These are phyloP conservation scores for Mormyrus lacerda DNA, from an alignment of 2,113 vertebrate genomes.

Conservation along the genomic window DNA sequence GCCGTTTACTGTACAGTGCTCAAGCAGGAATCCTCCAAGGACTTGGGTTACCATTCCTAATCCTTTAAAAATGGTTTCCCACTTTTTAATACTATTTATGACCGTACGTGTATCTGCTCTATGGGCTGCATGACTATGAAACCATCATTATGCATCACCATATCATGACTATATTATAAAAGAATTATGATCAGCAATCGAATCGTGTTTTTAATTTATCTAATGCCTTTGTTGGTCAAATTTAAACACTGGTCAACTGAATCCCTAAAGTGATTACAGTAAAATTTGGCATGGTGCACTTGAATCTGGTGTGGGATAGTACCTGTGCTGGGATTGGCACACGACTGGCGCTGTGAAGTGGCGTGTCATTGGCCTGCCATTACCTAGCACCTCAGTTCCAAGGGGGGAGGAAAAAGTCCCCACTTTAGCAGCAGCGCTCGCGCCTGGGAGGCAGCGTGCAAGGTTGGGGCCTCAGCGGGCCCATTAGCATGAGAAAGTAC, in stretches of 20 bases:
- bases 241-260: not conserved
- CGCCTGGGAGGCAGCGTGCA: constrained; percentile 15
- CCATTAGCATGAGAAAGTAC: constrained; percentile 79
- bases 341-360: not conserved
- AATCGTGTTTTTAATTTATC: not conserved
- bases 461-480: constrained; percentile 1
- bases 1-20: not conserved
- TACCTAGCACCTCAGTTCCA: not conserved
- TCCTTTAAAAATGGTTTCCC: not conserved
- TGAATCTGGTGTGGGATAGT: not conserved
- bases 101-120: not conserved
- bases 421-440: not conserved
- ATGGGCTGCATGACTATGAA: not conserved
- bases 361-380: not conserved
- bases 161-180: not conserved
- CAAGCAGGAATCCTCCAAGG: not conserved
- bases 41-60: not conserved
- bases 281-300: not conserved
- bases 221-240: not conserved
- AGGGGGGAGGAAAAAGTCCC: not conserved
- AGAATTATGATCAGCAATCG: not conserved
- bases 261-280: not conserved
- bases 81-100: not conserved
- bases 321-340: not conserved
- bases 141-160: not conserved